A percentile compares a stretch with the other conserved stretches of the same genome.
Evolutionary conservation across 2,113 vertebrate species (phyloP).

Genomic region (Pseudopodoces humilis): DNA sequence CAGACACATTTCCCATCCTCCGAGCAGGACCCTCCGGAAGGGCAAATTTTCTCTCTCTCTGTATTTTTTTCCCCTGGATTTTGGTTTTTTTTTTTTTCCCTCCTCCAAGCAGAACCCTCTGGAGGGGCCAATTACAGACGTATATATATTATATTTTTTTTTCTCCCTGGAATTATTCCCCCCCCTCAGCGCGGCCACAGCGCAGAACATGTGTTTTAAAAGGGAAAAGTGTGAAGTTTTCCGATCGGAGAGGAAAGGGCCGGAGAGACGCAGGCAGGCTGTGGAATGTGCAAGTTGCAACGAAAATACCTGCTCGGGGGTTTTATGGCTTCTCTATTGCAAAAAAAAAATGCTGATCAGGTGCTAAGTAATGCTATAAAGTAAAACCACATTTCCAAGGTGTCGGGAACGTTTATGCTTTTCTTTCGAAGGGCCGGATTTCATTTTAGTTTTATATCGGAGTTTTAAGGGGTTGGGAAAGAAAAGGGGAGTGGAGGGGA

Average conservation of each 20-base stretch:
- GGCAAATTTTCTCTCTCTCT: neutral
- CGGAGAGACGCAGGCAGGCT: neutral
- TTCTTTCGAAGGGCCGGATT: slow-evolving; percentile 45
- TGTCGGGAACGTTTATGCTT: slow-evolving; percentile 72
- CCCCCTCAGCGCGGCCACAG: neutral
- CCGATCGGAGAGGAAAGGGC: slow-evolving; percentile 43
- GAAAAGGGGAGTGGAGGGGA: neutral
- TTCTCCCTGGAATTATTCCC: neutral
- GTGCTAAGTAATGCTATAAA: slow-evolving; percentile 78
- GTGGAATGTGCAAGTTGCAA: slow-evolving; percentile 33
- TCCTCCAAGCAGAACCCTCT: neutral
- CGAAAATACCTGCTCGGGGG: slow-evolving; percentile 60
- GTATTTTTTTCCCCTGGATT: neutral
- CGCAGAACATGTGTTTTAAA: slow-evolving; percentile 78
- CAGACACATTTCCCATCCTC: neutral
- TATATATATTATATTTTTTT: neutral
- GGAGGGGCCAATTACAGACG: neutral
- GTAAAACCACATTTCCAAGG: slow-evolving; percentile 77
- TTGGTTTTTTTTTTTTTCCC: rapidly evolving
- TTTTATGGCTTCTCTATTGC: slow-evolving; percentile 66
- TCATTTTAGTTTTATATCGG: slow-evolving; percentile 10
- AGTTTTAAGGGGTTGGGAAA: slow-evolving; percentile 28
- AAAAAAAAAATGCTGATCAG: slow-evolving; percentile 66
- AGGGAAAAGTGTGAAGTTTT: slow-evolving; percentile 79
- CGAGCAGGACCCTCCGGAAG: neutral